These are phyloP conservation scores for Heterotilapia buettikoferi DNA, from an alignment of 2,113 vertebrate genomes.

Conservation along the genomic window DNA sequence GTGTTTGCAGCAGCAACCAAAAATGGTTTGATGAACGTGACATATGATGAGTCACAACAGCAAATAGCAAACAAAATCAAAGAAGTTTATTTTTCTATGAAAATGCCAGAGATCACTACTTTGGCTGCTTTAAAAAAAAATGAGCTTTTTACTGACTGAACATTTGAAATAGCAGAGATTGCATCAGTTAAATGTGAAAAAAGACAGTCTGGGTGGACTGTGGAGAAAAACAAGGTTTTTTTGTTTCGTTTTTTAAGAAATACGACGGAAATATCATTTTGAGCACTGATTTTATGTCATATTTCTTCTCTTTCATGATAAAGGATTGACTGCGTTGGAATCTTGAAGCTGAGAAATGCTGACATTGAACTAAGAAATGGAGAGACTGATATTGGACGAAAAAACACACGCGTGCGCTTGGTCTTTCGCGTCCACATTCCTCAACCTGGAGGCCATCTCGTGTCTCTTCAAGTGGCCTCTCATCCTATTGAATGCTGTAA, in stretches of 20 bases:
- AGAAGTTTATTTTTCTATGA: neutral
- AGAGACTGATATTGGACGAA: conserved; percentile 92
- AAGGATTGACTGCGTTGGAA: conserved; percentile 97
- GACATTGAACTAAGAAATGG: conserved; percentile 94
- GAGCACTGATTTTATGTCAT: neutral
- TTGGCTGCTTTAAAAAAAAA: neutral
- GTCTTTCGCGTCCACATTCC: conserved; percentile 92
- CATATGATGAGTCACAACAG: neutral
- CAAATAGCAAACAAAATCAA: neutral
- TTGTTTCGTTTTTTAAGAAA: neutral
- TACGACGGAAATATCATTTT: accelerated
- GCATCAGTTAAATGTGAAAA: neutral
- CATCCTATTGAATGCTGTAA: conserved; percentile 96
- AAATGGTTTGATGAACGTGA: neutral
- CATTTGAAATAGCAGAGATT: neutral
- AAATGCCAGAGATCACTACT: neutral
- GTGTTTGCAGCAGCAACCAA: neutral
- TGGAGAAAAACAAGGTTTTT: neutral
- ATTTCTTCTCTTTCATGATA: neutral
- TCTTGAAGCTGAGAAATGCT: conserved; percentile 90
- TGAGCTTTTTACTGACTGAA: neutral
- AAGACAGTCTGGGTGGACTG: neutral
- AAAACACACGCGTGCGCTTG: conserved; percentile 91
- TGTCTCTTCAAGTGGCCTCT: conserved; percentile 87
- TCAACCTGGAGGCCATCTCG: conserved; percentile 74